Evolutionary conservation across 2,797 vertebrate species (phyloP), one percentile per base, ranked within the genome.

Genomic region (Pangasius djambal): DNA sequence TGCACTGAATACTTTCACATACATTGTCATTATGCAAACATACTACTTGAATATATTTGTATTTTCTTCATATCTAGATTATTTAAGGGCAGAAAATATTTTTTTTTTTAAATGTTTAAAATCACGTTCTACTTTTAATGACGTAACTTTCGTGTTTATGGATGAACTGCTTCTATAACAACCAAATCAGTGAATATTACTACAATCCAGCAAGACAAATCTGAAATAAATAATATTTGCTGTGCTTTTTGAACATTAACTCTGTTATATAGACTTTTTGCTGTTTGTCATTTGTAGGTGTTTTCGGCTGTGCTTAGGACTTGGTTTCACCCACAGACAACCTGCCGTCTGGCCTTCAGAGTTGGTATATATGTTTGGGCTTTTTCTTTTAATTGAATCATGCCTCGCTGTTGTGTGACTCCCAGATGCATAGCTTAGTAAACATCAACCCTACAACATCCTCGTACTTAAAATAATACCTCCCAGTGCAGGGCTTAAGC

Each of bases 381-480:
- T 13, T 7, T 82, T 89, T 89, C 18, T 61, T 63, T 6, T 8
- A 1, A 1, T 87, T 28, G 1, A 74, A 91, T 90, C 78, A 90
- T 37, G 61, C 61, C 74, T 86, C 28, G 10, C n/a, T 79, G 70
- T 79, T 88, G 86, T 74, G 52, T 57, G 82, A 87, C 72, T 88
- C 70, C 65, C 61, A 81, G 44, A 65, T 85, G 18, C 55, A 77
- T 67, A 78, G 77, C 57, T 83, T 84, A 83, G 59, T 40, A 87
- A 90, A 87, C 55, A 84, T 72, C 81, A 85, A 77, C 57, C 52
- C 44, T 40, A 63, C 31, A 77, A 85, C 63, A 72, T 74, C 78
- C 77, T 65, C 40, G 16, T 81, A 83, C 79, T 84, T 90, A 86
- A 83, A 86, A 69, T 88, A 89, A 89, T 85, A 87, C 87, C 82